Evolutionary conservation across 2,113 vertebrate genomes (phyloP).

Genomic region (Aegypius monachus): DNA sequence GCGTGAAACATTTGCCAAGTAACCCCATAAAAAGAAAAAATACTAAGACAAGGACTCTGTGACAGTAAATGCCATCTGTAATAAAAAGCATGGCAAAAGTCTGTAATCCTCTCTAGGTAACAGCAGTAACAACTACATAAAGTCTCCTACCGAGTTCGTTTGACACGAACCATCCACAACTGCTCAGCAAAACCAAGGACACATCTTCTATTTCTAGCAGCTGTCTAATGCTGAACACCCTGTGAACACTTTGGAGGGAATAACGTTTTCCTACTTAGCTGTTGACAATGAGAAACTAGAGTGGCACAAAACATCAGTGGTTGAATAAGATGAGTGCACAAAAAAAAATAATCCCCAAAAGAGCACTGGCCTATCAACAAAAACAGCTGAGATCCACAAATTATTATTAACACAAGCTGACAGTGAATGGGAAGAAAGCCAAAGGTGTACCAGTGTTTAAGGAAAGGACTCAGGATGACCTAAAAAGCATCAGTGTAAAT

Average conservation of each 20-base stretch:
- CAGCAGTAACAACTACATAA: not conserved
- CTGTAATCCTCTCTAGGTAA: not conserved
- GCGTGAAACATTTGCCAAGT: not conserved
- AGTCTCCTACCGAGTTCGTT: not conserved
- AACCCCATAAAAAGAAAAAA: not conserved
- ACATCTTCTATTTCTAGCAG: constrained; percentile 3
- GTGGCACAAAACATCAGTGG: not conserved
- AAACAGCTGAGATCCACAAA: constrained; percentile 24
- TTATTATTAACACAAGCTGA: constrained; percentile 56
- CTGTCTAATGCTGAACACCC: not conserved
- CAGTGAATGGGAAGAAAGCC: constrained; percentile 20
- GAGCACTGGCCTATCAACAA: not conserved
- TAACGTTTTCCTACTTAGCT: not conserved
- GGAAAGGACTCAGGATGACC: constrained; percentile 1
- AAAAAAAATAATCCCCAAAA: not conserved
- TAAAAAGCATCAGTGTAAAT: not conserved
- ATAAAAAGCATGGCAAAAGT: not conserved
- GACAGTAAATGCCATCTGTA: not conserved
- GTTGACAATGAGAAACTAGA: not conserved
- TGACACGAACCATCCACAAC: not conserved
- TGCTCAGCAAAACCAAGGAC: not conserved
- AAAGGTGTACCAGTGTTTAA: not conserved
- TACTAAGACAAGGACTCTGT: not conserved
- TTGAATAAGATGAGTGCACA: not conserved
- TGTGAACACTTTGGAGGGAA: not conserved